These are phyloP conservation scores for Intellagama lesueurii DNA, from an alignment of 2,797 vertebrate genomes.

Conservation along the genomic window DNA sequence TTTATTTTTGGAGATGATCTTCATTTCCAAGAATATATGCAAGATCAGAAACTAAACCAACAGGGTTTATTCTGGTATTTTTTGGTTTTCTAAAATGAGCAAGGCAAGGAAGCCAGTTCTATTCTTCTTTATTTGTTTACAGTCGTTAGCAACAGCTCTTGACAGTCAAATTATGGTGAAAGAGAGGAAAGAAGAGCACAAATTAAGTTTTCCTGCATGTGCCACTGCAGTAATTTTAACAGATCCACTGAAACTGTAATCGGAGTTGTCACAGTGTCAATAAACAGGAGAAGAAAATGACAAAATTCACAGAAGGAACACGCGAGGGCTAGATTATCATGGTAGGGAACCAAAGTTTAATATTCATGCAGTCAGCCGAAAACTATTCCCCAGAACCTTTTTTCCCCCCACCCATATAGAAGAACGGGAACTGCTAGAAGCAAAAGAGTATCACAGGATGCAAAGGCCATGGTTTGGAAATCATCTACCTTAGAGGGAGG, in stretches of 20 bases:
- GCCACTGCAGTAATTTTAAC: not conserved
- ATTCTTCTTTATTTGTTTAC: not conserved
- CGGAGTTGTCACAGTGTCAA: not conserved
- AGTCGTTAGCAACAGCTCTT: not conserved
- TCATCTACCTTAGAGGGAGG: no score
- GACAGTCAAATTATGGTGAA: not conserved
- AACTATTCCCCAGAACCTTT: not conserved
- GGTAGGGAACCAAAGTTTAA: not conserved
- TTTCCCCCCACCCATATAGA: not conserved
- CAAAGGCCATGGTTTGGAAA: no score
- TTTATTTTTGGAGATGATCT: not conserved
- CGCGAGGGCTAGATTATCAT: not conserved
- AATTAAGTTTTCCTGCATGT: not conserved
- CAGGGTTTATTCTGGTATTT: not conserved
- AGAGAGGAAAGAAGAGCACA: not conserved
- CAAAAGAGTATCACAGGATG: no score
- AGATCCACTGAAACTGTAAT: not conserved
- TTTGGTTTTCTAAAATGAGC: not conserved
- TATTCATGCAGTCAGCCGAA: not conserved
- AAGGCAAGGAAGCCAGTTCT: not conserved
- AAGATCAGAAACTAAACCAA: not conserved
- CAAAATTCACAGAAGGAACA: not conserved
- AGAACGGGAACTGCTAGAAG: not conserved
- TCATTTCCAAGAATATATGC: not conserved
- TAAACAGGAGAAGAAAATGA: not conserved